These are phyloP conservation scores for Callimico goeldii DNA, from an alignment of 2,797 vertebrate genomes.

Conservation along the genomic window DNA sequence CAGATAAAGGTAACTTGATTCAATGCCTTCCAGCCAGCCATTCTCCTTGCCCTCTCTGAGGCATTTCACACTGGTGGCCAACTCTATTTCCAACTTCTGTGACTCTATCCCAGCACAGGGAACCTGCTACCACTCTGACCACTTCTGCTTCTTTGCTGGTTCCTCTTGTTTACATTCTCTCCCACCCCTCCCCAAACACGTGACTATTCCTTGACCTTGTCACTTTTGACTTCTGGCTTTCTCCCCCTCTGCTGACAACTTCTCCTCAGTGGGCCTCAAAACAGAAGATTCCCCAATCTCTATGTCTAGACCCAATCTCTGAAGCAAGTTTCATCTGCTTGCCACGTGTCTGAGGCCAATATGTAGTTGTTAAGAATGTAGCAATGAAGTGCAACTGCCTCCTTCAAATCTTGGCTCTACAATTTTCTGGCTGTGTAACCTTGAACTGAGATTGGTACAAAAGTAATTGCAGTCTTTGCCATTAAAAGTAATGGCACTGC, in stretches of 20 bases:
- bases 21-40: background rate
- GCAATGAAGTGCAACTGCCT: background rate
- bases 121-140: conserved; percentile 34
- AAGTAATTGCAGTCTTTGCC: too few species aligned
- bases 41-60: background rate
- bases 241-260: background rate
- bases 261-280: background rate
- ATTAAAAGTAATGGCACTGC: too few species aligned
- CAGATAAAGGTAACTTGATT: conserved; percentile 35
- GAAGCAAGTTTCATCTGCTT: background rate
- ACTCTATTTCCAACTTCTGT: background rate
- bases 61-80: background rate
- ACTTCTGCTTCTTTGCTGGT: conserved; percentile 55
- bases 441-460: background rate
- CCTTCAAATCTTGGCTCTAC: background rate
- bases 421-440: background rate
- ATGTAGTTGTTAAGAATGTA: background rate
- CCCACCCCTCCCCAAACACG: background rate
- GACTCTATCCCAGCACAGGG: background rate
- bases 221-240: conserved; percentile 34
- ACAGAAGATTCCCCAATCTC: conserved; percentile 30
- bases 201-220: background rate
- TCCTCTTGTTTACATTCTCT: conserved; percentile 43
- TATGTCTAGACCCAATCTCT: background rate
- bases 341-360: background rate